Evolutionary conservation across 2,888 invertebrate genomes (phyloP), one percentile per base, ranked within the genome.

Genomic region (Caenorhabditis virilis): DNA sequence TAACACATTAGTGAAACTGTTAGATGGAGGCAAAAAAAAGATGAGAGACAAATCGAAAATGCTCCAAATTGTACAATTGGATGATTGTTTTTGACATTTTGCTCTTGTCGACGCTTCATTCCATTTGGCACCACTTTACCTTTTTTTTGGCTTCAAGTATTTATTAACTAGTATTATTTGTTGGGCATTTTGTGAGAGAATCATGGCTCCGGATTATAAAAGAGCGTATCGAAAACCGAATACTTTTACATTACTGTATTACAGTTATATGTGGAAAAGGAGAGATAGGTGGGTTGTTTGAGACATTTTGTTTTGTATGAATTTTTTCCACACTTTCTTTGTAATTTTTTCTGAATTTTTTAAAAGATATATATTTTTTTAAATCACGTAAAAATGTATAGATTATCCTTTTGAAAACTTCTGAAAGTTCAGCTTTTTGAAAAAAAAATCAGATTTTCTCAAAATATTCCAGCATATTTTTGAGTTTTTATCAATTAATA

Each of bases 261-360:
- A 82, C 55, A 74, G 74, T 54, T 82, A 82, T 66, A 69, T 79
- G 67, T 81, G 81, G 81, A 78, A 76, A 41, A 58, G 81, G 16
- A 60, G 81, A 57, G 80, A 82, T 69, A 69, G 81, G 81, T 81
- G 36, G 51, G 68, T 47, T 45, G 5, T 27, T 45, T 16, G 38
- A 38, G n/a, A 38, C 18, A 38, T 38, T 38, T 38, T 38, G n/a
- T 30, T 9, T 9, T 38, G 33, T 33, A 15, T 11, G 33, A 15
- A 23, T 41, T 22, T 41, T 41, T 22, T 9, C 18, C 22, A 20
- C 9, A 9, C 22, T 36, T 36, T 36, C n/a, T 13, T 36, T 36
- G 36, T 13, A n/a, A 36, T 15, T 15, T 36, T 36, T 30, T 30
- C 13, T 9, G 30, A 9, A 30, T 30, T 30, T 30, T 30, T 30